Conservation (phyloP, 2,888 invertebrate genomes). For the Mallateleia sp. region DNA sequence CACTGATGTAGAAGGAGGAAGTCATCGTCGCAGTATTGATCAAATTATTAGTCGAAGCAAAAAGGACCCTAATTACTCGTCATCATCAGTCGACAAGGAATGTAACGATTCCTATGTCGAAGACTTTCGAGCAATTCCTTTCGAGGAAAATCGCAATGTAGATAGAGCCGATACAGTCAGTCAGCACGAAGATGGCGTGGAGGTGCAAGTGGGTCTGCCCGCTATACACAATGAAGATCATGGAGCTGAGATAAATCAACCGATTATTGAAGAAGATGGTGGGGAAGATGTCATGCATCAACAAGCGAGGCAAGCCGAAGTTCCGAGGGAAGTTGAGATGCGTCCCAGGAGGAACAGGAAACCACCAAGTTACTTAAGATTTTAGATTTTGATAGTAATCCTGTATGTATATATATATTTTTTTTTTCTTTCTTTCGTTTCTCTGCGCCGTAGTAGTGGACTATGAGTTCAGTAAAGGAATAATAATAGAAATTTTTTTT, state of each 20-base stretch:
- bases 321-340: background rate
- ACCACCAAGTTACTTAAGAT: background rate
- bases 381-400: background rate
- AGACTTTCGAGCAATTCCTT: background rate
- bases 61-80: too few relatives aligned
- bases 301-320: background rate
- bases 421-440: background rate
- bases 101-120: background rate
- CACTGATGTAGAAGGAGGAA: background rate
- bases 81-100: background rate
- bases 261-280: background rate
- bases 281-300: too few relatives aligned
- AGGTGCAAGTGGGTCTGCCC: background rate
- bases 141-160: background rate
- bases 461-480: too few relatives aligned
- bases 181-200: background rate
- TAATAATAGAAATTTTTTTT: too few relatives aligned
- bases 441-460: too few relatives aligned
- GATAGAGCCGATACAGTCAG: background rate
- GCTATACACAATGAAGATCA: background rate
- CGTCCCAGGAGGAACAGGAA: background rate
- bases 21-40: conserved; percentile 21
- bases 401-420: background rate
- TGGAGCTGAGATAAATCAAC: background rate
- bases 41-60: conserved; percentile 27